Base-by-base conservation (phyloP, 2,797 vertebrate species). In the Platyrinchus mystaceus region DNA sequence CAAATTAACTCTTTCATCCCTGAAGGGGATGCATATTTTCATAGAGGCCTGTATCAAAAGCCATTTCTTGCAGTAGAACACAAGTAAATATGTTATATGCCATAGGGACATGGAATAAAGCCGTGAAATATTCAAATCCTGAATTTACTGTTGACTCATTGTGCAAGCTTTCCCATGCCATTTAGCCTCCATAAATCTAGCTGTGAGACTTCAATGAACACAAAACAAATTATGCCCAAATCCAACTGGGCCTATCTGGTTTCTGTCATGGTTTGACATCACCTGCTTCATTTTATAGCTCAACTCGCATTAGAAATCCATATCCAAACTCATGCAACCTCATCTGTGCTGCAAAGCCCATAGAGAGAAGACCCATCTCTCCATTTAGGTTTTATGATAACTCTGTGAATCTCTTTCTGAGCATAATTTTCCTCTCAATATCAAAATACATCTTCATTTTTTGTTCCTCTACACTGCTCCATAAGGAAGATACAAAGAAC, bases 181-280 rank as follows among this genome's bases (percentile, higher is more conserved):
- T 94, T 93, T 89, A 93, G 91, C 49, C 88, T 94, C 89, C 93
- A 93, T 96, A 96, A 95, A 97, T 97, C 95, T 94, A 91, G 77
- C 91, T 87, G 49, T 34, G 90, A 92, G 89, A 87, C 91, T 94
- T 77, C 83, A 91, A 62, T 84, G 95, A 94, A 74, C 95, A 94
- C 87, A 95, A 92, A 96, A 79, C 82, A 96, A 96, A 95, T 95
- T 93, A 94, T 74, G 56, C 60, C 84, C 87, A 91, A 94, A 96
- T 94, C 95, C 95, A 94, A 90, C 91, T 41, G 93, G 95, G 91
- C 94, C 89, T 97, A 96, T 97, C 94, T 96, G 83, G 93, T 96
- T 96, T 97, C 95, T 96, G 91, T 97, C 96, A 95, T 96, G 95
- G 95, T 95, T 96, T 94, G 94, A 95, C 88, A 94, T 96, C 95